Percentiles rank a stretch among this genome's conserved stretches.
These are phyloP conservation scores for Acholoe squamosa DNA, from an alignment of 2,888 invertebrate genomes.

Conservation along the genomic window DNA sequence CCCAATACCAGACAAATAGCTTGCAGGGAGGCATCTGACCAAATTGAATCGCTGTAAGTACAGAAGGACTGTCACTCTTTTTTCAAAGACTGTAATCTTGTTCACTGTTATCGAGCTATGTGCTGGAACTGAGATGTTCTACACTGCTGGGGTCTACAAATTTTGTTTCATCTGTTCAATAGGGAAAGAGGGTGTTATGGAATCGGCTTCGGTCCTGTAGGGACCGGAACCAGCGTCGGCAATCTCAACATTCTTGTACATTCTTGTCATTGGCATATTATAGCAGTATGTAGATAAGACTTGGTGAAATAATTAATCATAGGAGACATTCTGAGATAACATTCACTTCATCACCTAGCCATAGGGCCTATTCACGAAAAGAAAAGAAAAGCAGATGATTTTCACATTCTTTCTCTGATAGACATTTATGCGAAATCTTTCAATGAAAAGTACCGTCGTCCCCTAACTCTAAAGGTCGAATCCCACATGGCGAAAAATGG, in stretches of 20 bases:
- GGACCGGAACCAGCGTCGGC: too few relatives aligned
- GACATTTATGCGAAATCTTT: background rate
- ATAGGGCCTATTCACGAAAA: too few relatives aligned
- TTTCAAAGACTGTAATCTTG: conserved; percentile 6
- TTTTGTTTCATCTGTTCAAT: background rate
- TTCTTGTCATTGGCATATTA: too few relatives aligned
- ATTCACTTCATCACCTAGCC: too few relatives aligned
- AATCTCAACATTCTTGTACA: too few relatives aligned
- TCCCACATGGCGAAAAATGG: too few relatives aligned
- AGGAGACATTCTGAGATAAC: too few relatives aligned
- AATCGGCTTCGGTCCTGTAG: too few relatives aligned
- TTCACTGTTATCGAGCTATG: background rate
- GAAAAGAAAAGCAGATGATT: too few relatives aligned
- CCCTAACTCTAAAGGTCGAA: background rate
- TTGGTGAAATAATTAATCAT: too few relatives aligned
- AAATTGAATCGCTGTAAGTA: conserved; percentile 29
- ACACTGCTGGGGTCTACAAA: background rate
- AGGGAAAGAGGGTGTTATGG: too few relatives aligned
- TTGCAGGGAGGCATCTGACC: background rate
- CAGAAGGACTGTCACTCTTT: background rate
- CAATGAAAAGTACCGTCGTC: background rate
- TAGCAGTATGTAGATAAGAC: too few relatives aligned
- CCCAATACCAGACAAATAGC: conserved; percentile 16
- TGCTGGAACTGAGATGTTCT: background rate
- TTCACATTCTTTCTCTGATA: background rate